These are phyloP conservation scores for Misgurnus anguillicaudatus DNA, from an alignment of 2,113 vertebrate species.

Conservation along the genomic window DNA sequence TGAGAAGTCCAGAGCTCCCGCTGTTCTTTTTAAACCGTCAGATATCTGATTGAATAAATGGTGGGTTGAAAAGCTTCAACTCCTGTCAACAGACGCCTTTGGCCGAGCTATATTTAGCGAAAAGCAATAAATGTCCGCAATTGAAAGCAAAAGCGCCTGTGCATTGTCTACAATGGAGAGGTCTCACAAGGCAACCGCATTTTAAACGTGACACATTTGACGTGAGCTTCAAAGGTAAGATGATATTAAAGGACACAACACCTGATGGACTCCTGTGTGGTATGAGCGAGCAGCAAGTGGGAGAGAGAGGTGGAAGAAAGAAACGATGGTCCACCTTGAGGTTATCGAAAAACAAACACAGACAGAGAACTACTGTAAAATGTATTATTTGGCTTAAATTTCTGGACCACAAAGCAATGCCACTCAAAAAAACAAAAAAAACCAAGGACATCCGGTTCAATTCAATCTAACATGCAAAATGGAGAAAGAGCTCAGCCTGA, in stretches of 20 bases:
- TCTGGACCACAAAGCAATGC: constrained; percentile 9
- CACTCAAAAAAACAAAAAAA: neutral
- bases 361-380: neutral
- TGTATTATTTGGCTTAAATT: neutral
- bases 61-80: constrained; percentile 16
- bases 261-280: too few relatives aligned
- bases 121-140: neutral
- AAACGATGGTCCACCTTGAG: neutral
- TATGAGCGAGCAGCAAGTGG: too few relatives aligned
- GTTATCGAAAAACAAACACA: neutral
- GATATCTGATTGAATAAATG: constrained; percentile 38
- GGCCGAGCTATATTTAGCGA: neutral
- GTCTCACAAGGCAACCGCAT: neutral
- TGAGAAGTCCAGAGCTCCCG: constrained; percentile 6
- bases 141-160: constrained; percentile 13
- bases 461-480: constrained; percentile 39
- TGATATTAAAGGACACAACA: neutral
- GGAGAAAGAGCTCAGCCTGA: constrained; percentile 35
- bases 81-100: neutral
- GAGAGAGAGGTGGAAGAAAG: neutral
- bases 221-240: neutral
- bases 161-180: too few relatives aligned
- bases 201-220: constrained; percentile 2
- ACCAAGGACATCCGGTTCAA: constrained; percentile 22
- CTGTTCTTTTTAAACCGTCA: constrained; percentile 40